These are phyloP conservation scores for Alosa alosa DNA, from an alignment of 2,113 vertebrate species.

Conservation along the genomic window DNA sequence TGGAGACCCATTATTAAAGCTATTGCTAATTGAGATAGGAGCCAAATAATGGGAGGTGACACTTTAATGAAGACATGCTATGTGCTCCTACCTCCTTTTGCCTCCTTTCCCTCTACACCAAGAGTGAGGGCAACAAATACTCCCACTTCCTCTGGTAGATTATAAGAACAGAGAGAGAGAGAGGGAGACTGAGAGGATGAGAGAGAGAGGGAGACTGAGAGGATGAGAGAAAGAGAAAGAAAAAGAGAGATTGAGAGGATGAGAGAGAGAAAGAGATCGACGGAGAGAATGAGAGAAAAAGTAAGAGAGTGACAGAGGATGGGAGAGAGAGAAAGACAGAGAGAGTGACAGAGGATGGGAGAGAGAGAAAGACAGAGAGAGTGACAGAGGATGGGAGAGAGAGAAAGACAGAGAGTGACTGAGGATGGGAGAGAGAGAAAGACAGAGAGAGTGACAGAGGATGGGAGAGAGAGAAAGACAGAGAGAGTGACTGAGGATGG, in stretches of 20 bases:
- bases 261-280: no score
- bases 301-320: no score
- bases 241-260: no score
- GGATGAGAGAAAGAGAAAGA: no score
- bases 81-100: slow-evolving; percentile 65
- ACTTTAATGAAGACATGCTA: slow-evolving; percentile 80
- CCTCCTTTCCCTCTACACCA: slow-evolving; percentile 60
- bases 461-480: no score
- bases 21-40: slow-evolving; percentile 80
- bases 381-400: slow-evolving; percentile 49
- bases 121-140: slow-evolving; percentile 53
- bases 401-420: slow-evolving; percentile 47
- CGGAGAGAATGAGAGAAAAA: no score
- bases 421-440: slow-evolving; percentile 9
- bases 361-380: no score
- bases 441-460: slow-evolving; percentile 47
- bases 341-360: slow-evolving; percentile 40
- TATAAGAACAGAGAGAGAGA: slow-evolving; percentile 53
- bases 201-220: slow-evolving; percentile 43
- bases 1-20: slow-evolving; percentile 75
- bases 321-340: no score
- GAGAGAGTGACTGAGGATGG: no score
- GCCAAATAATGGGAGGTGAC: slow-evolving; percentile 79
- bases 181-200: slow-evolving; percentile 23
- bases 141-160: slow-evolving; percentile 45